These are phyloP conservation scores for Danaus plexippus DNA, from an alignment of 1,140 invertebrate species.

Conservation along the genomic window DNA sequence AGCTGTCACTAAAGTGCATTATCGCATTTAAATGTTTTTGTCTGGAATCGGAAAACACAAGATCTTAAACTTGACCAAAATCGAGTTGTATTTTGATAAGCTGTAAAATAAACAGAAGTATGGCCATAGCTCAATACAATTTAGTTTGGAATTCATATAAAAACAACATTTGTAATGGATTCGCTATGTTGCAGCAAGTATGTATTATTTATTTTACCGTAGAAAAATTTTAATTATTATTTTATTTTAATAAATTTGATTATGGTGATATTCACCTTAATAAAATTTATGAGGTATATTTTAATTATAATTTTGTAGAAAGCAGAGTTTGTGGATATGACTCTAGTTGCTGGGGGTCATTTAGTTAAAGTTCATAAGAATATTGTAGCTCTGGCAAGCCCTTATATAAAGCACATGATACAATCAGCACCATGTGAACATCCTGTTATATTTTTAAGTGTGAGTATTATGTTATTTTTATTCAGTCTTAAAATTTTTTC, in stretches of 20 bases:
- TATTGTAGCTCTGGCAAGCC: slow-evolving; percentile 79
- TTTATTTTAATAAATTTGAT: neutral
- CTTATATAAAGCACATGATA: slow-evolving; percentile 81
- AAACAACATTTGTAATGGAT: slow-evolving; percentile 23
- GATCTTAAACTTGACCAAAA: too few species aligned
- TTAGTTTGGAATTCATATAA: slow-evolving; percentile 23
- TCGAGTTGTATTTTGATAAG: too few species aligned
- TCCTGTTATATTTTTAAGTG: slow-evolving; percentile 78
- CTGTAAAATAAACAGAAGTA: too few species aligned
- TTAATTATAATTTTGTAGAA: slow-evolving; percentile 63
- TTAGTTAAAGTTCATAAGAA: slow-evolving; percentile 82
- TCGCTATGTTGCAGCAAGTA: slow-evolving; percentile 26
- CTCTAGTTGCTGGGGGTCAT: slow-evolving; percentile 80
- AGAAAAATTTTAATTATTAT: neutral
- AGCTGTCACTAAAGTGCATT: too few species aligned
- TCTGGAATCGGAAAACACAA: too few species aligned
- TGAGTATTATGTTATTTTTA: slow-evolving; percentile 28
- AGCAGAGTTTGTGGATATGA: slow-evolving; percentile 83
- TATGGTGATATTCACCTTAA: neutral
- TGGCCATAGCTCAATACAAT: too few species aligned
- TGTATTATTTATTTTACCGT: neutral
- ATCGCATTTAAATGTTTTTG: too few species aligned
- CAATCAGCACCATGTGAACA: slow-evolving; percentile 81
- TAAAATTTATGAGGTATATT: neutral
- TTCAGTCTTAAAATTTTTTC: neutral